A percentile compares a stretch with the other conserved stretches of the same genome.
Evolutionary conservation across 2,113 vertebrate species (phyloP).

Genomic region (Nothocercus nigrocapillus): DNA sequence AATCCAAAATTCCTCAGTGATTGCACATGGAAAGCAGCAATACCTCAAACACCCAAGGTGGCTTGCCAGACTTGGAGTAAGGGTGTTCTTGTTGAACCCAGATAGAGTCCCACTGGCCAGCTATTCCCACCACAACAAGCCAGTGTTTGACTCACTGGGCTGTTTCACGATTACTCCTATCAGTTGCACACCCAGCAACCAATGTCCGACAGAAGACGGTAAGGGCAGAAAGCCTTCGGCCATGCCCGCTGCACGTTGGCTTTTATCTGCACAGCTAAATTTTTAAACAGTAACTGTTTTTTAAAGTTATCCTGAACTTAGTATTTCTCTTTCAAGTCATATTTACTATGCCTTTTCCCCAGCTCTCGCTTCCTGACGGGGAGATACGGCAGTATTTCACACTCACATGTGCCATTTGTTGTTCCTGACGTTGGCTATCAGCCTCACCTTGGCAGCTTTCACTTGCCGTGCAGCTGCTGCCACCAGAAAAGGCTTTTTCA

Average conservation of each 20-base stretch:
- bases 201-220: background rate
- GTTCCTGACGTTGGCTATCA: background rate
- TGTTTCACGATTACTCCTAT: background rate
- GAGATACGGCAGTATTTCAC: background rate
- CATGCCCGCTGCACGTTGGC: fast-evolving
- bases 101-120: too few species aligned
- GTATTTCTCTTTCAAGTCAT: background rate
- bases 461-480: background rate
- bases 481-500: too few species aligned
- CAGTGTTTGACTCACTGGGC: fast-evolving
- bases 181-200: background rate
- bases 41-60: background rate
- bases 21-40: background rate
- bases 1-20: background rate
- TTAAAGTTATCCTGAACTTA: background rate
- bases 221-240: background rate
- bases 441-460: background rate
- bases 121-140: background rate
- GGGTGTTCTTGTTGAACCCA: fast-evolving
- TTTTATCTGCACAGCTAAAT: fast-evolving
- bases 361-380: background rate
- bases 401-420: fast-evolving
- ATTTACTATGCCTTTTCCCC: background rate
- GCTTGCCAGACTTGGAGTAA: fast-evolving
- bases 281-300: background rate